Conservation (phyloP, 2,797 vertebrate species). For the Ambastaia sidthimunki region DNA sequence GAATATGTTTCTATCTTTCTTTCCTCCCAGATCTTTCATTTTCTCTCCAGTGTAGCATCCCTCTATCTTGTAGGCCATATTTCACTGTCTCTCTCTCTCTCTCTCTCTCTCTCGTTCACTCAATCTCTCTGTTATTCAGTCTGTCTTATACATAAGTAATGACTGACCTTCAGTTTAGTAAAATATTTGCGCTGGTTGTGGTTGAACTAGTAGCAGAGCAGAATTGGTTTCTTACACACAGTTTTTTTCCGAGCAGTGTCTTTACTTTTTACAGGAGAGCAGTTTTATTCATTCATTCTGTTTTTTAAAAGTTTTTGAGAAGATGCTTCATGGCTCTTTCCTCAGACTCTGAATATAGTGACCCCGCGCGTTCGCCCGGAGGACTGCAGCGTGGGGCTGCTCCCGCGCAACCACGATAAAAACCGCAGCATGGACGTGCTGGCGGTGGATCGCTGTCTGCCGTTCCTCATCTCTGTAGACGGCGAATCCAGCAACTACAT, state of each 20-base stretch:
- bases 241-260: not conserved
- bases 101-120: conserved; percentile 13
- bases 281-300: not conserved
- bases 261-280: not conserved
- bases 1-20: conserved; percentile 35
- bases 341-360: conserved; percentile 95
- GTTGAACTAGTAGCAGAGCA: conserved; percentile 23
- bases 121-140: conserved; percentile 6
- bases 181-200: conserved; percentile 31
- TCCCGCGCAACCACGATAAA: conserved; percentile 96
- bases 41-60: conserved; percentile 27
- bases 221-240: conserved; percentile 4
- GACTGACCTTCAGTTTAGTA: conserved; percentile 42
- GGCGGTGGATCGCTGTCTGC: conserved; percentile 92
- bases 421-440: conserved; percentile 95
- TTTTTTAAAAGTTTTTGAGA: not conserved
- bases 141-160: conserved; percentile 56
- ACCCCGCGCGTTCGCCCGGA: conserved; percentile 92
- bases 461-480: conserved; percentile 96
- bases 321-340: not conserved
- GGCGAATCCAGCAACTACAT: conserved; percentile 98
- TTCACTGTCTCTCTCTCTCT: conserved; percentile 19
- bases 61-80: conserved; percentile 30
- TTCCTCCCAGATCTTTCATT: conserved; percentile 36
- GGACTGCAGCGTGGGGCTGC: conserved; percentile 94